phyloP scores from a whole-genome alignment of 2,113 vertebrate genomes.

The Petromus typicus region DNA sequence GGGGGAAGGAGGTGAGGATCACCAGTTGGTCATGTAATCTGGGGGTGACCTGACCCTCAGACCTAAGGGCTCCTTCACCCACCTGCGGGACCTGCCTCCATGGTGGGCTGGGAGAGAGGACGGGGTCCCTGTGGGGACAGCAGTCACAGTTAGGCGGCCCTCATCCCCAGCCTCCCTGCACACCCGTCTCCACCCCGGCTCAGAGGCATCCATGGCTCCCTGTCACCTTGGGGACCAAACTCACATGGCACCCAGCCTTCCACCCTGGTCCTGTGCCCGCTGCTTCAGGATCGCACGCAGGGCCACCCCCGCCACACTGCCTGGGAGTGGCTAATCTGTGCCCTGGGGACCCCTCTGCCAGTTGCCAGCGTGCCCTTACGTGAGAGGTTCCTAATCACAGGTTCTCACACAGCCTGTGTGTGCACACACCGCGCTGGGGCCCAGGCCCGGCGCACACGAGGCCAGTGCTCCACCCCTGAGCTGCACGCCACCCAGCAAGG shows the following conservation, averaged over 20 bases:
- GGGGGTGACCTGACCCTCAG: not conserved
- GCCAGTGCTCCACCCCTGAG: too few relatives aligned
- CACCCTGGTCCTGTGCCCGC: accelerated
- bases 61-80: conserved; percentile 8
- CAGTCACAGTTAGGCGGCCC: not conserved
- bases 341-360: not conserved
- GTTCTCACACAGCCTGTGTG: too few relatives aligned
- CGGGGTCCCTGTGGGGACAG: conserved; percentile 53
- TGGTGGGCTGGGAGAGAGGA: conserved; percentile 64
- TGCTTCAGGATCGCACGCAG: not conserved
- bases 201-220: not conserved
- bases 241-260: not conserved
- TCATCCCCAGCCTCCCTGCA: not conserved
- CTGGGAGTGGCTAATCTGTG: not conserved
- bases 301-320: not conserved
- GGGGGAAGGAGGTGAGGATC: not conserved
- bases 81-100: conserved; percentile 67
- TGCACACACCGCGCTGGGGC: not conserved
- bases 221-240: not conserved
- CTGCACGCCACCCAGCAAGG: not conserved
- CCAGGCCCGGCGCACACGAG: not conserved
- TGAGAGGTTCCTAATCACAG: not conserved
- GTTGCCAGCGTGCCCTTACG: not conserved
- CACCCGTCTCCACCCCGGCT: not conserved
- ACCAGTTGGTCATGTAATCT: not conserved